phyloP scores from a whole-genome alignment of 2,113 vertebrate genomes.

The Columba livia region DNA sequence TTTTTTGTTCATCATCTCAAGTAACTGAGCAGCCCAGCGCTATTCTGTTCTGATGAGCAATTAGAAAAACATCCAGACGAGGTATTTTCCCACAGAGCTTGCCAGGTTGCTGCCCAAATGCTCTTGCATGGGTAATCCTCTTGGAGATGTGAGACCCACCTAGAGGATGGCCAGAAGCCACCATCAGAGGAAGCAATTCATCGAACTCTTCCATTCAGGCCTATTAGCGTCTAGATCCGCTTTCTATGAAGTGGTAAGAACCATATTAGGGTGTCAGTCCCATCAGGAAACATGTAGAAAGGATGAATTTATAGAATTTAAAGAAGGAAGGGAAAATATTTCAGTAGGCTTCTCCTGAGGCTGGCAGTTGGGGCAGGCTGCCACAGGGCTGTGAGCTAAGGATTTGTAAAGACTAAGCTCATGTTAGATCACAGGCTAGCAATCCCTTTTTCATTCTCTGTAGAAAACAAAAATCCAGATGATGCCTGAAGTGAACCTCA shows the following conservation, averaged over 20 bases:
- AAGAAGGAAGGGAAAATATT: not conserved
- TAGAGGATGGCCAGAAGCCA: not conserved
- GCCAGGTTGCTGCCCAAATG: not conserved
- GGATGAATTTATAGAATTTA: not conserved
- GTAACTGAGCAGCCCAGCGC: not conserved
- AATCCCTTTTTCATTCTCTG: not conserved
- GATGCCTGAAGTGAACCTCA: not conserved
- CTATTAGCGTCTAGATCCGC: not conserved
- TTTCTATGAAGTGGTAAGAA: not conserved
- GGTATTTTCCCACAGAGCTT: not conserved
- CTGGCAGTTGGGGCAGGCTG: not conserved
- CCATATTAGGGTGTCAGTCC: not conserved
- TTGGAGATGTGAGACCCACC: not conserved
- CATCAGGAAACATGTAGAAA: rapidly evolving
- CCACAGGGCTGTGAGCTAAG: not conserved
- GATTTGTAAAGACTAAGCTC: not conserved
- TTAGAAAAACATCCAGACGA: not conserved
- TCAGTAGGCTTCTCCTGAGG: not conserved
- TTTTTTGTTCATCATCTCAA: not conserved
- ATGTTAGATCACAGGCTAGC: not conserved
- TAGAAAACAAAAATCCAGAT: not conserved
- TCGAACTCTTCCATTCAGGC: not conserved
- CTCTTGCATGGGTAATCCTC: rapidly evolving
- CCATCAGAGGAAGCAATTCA: not conserved
- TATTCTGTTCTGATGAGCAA: not conserved